Evolutionary conservation across 2,888 invertebrate genomes (phyloP).

Genomic region (Pherbina coryleti): DNA sequence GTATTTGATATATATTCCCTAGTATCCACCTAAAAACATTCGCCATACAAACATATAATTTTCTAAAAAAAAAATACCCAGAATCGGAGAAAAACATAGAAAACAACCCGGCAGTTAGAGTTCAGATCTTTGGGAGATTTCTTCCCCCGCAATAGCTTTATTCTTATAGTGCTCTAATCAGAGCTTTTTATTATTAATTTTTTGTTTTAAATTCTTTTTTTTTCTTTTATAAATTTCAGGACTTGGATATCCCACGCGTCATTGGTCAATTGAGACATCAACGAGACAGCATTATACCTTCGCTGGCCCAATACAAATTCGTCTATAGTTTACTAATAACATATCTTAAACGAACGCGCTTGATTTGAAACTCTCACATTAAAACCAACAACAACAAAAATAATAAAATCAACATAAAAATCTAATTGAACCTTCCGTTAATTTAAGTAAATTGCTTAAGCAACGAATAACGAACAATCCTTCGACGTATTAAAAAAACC

Average conservation of each 20-base stretch:
- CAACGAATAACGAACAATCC: conserved; percentile 19
- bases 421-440: neutral
- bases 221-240: conserved; percentile 71
- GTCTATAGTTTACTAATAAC: conserved; percentile 87
- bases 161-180: neutral
- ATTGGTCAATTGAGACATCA: conserved; percentile 87
- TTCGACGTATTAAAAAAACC: neutral
- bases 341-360: conserved; percentile 87
- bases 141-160: too few relatives aligned
- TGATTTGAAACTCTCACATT: conserved; percentile 75
- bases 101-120: too few relatives aligned
- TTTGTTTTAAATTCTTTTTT: too few relatives aligned
- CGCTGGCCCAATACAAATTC: conserved; percentile 90
- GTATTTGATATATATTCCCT: too few relatives aligned
- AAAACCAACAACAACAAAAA: neutral
- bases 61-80: too few relatives aligned
- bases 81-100: too few relatives aligned
- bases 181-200: too few relatives aligned
- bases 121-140: too few relatives aligned
- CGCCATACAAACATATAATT: too few relatives aligned
- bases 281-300: conserved; percentile 89
- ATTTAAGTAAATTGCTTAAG: conserved; percentile 24
- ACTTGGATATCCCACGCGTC: conserved; percentile 86
- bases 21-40: too few relatives aligned
- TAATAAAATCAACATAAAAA: neutral